Percentiles rank a stretch among this genome's conserved stretches.
Evolutionary conservation across 35 echinoderm and acorn worm species (phyloP).

Genomic region (Nesometra sesokonis): DNA sequence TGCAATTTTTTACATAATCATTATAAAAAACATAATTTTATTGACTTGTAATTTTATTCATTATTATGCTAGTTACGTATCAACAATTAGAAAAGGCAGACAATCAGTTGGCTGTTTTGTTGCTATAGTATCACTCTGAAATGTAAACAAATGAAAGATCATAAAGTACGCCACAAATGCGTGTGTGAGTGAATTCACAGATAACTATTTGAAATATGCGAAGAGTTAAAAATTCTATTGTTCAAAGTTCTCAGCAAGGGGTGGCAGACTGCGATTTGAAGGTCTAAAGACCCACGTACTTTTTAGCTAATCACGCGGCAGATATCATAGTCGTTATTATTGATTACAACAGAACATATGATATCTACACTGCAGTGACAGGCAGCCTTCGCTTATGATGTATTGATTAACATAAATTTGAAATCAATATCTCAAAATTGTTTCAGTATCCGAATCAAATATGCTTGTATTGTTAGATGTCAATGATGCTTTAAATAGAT

Average conservation of each 20-base stretch:
- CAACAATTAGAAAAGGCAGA: too few species aligned
- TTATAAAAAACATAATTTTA: too few species aligned
- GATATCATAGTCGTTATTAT: not conserved
- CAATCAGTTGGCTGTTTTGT: too few species aligned
- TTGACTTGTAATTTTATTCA: too few species aligned
- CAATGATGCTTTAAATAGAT: not conserved
- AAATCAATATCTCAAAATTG: not conserved
- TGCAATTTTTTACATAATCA: too few species aligned
- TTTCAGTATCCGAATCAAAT: not conserved
- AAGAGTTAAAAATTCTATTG: not conserved
- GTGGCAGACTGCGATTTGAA: not conserved
- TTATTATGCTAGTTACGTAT: too few species aligned
- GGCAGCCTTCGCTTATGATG: not conserved
- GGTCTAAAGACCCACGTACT: not conserved
- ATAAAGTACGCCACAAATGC: not conserved
- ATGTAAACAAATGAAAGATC: not conserved
- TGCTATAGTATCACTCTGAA: not conserved
- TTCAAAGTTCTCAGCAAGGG: not conserved
- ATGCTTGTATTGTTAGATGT: not conserved
- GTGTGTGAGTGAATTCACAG: not conserved
- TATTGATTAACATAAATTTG: not conserved
- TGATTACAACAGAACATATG: not conserved
- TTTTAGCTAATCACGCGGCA: not conserved
- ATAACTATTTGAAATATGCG: not conserved
- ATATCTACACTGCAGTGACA: not conserved